Base-by-base conservation (phyloP, 2,888 invertebrate species). In the Polyommatus iphigenia region DNA sequence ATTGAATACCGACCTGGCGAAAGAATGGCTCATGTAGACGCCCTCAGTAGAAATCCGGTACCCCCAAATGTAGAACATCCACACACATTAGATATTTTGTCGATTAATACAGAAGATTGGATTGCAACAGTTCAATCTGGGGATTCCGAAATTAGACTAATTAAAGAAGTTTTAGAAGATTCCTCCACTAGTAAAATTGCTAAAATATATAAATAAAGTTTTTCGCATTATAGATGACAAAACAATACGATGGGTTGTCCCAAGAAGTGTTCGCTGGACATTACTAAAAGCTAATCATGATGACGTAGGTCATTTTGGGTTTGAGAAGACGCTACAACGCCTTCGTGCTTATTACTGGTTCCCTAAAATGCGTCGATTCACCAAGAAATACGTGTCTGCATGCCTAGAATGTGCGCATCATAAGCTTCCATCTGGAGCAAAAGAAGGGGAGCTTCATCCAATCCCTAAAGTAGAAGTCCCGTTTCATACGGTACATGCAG, bases 1-100 rank as follows among this genome's bases (percentile, higher is more conserved):
- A 80, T 79, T 71, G 75, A 79, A 59, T 77, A 79, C 8, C 71
- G 75, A 71, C 46, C 76, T 4, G 78, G 79, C 18, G 46, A 13
- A 15, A 32, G 71, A 29, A 80, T 79, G 77, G 24, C 77, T 46
- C 78, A 79, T 54, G 78, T 76, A 5, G 77, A 78, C 24, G 46
- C 81, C 77, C 10, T 80, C 4, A 76, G 76, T 32, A 77, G 77
- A 10, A 29, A 20, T 8, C 77, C 77, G n/a, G 59, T 77, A n/a
- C 36, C 13, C 8, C 6, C 36, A 18, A 41, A 72, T 3, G 10
- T 36, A 41, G 59, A 59, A 62, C 36, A 10, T 20, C 36, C 36
- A 32, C 59, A 62, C 8, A 41, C 59, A 10, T n/a, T 67, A 7
- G 76, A 76, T 1, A 24, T 76, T 15, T 62, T 76, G 1, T 3